These are phyloP conservation scores for Herminia tarsipennalis DNA, from an alignment of 2,888 invertebrate species.

Conservation along the genomic window DNA sequence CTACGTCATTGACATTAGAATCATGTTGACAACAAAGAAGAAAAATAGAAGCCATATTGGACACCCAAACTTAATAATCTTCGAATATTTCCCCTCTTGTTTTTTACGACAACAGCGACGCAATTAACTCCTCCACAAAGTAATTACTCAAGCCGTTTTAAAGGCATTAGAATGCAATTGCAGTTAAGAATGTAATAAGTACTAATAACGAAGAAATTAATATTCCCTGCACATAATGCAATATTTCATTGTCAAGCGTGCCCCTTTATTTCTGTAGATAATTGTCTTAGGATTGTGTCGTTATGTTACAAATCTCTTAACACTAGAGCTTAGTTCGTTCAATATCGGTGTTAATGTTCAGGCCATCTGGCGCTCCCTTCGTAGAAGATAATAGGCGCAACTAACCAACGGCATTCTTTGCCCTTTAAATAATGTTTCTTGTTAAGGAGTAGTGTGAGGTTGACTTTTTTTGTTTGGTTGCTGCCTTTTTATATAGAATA, in stretches of 20 bases:
- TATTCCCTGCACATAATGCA: conserved; percentile 31
- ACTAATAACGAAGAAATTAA: conserved; percentile 28
- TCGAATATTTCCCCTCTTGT: not conserved
- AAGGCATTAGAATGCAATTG: not conserved
- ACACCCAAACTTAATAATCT: too few relatives aligned
- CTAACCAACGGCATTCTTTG: conserved; percentile 63
- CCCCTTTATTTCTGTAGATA: conserved; percentile 24
- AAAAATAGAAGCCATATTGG: too few relatives aligned
- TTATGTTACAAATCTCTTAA: conserved; percentile 45
- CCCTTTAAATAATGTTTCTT: conserved; percentile 56
- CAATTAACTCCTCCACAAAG: not conserved
- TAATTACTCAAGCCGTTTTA: not conserved
- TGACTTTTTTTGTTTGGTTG: too few relatives aligned
- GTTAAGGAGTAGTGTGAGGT: conserved; percentile 47
- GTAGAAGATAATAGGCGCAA: conserved; percentile 63
- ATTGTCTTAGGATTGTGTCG: conserved; percentile 35
- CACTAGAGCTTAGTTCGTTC: conserved; percentile 41
- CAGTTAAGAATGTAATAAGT: conserved; percentile 4
- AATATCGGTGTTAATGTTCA: conserved; percentile 66
- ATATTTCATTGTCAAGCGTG: conserved; percentile 28
- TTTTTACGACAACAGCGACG: not conserved
- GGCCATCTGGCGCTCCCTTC: conserved; percentile 61
- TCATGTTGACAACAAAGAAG: too few relatives aligned
- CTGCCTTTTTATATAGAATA: too few relatives aligned
- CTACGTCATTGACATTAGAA: too few relatives aligned